These are phyloP conservation scores for Oscheius sp. DNA, from an alignment of 2,888 invertebrate species.

Conservation along the genomic window DNA sequence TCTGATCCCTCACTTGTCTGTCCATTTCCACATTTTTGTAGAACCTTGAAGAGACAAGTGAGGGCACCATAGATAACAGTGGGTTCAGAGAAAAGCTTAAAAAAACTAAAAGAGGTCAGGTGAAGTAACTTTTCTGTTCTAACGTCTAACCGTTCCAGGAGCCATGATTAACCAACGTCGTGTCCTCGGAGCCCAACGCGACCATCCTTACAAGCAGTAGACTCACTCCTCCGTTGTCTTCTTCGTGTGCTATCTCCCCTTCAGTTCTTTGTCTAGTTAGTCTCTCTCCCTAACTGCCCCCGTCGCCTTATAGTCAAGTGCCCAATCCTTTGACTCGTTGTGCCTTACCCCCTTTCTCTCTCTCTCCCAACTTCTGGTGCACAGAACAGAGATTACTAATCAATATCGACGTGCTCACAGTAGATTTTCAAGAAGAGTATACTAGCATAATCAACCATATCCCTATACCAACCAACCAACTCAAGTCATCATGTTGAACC, in stretches of 20 bases:
- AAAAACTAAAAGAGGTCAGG: neutral
- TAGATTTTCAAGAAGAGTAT: no score
- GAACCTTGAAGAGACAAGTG: no score
- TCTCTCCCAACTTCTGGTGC: neutral
- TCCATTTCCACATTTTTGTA: no score
- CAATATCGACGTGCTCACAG: no score
- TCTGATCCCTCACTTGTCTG: no score
- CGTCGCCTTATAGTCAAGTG: constrained; percentile 37
- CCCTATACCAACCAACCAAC: no score
- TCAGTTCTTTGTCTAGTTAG: constrained; percentile 27
- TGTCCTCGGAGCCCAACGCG: constrained; percentile 67
- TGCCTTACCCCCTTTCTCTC: constrained; percentile 16
- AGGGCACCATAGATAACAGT: neutral
- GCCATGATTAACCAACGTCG: constrained; percentile 71
- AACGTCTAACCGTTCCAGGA: constrained; percentile 53
- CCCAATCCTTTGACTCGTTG: constrained; percentile 18
- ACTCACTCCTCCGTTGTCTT: constrained; percentile 16
- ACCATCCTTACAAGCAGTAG: constrained; percentile 71
- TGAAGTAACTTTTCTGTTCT: constrained; percentile 17
- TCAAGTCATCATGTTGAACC: no score
- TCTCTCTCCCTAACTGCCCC: neutral
- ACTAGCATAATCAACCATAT: no score
- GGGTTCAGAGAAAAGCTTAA: neutral
- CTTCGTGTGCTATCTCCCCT: constrained; percentile 27
- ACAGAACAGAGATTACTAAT: no score